Evolutionary conservation across 2,888 invertebrate genomes (phyloP).

Genomic region (Drosophila atripex): DNA sequence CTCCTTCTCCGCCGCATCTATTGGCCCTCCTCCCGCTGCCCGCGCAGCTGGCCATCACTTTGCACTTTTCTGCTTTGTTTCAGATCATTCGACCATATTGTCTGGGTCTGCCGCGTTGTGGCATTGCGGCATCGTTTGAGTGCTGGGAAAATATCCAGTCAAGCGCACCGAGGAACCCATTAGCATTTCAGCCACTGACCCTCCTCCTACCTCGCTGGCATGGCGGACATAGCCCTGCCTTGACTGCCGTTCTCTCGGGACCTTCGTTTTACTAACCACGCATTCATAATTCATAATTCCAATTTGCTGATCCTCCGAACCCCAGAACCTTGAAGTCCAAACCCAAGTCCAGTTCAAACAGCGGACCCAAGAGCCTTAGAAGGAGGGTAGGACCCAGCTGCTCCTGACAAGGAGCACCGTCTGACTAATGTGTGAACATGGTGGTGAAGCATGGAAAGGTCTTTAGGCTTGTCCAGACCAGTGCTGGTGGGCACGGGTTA

Average conservation of each 20-base stretch:
- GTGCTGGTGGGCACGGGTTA: constrained; percentile 19
- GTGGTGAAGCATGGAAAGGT: constrained; percentile 62
- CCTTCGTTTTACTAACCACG: constrained; percentile 77
- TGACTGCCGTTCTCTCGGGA: constrained; percentile 41
- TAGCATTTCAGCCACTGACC: constrained; percentile 70
- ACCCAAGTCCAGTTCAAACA: constrained; percentile 71
- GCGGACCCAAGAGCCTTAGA: constrained; percentile 53
- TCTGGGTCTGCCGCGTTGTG: constrained; percentile 33
- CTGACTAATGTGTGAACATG: constrained; percentile 79
- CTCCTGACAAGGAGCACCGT: constrained; percentile 21
- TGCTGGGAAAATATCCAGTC: constrained; percentile 77
- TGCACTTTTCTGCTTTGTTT: constrained; percentile 79
- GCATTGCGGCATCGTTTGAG: constrained; percentile 71
- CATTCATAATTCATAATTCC: constrained; percentile 82
- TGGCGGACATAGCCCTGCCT: constrained; percentile 65
- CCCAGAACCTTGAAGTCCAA: constrained; percentile 5
- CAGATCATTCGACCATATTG: constrained; percentile 79
- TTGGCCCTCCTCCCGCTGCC: not conserved
- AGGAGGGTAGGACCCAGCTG: constrained; percentile 24
- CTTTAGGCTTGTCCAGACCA: constrained; percentile 50
- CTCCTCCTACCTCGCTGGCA: constrained; percentile 54
- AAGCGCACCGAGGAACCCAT: constrained; percentile 76
- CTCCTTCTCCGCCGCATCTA: not conserved
- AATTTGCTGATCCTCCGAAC: constrained; percentile 69
- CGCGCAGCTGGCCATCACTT: constrained; percentile 52